Percentiles rank a stretch among this genome's conserved stretches.
These are phyloP conservation scores for Spea hammondii DNA, from an alignment of 2,797 vertebrate genomes.

Conservation along the genomic window DNA sequence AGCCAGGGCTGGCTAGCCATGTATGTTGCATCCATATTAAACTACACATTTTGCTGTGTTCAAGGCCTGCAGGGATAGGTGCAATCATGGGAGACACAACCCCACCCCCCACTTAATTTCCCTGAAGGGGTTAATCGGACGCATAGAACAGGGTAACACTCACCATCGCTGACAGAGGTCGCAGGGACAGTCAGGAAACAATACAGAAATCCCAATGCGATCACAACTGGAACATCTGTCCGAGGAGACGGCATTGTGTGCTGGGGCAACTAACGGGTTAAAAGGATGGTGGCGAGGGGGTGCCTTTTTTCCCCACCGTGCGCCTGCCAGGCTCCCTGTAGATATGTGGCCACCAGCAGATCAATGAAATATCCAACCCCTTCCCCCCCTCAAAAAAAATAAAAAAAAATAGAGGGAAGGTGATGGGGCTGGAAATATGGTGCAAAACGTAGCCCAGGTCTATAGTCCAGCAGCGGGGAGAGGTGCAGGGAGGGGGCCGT, in stretches of 20 bases:
- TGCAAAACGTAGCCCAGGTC: slow-evolving; percentile 1
- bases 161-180: slow-evolving; percentile 48
- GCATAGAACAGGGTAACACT: slow-evolving; percentile 21
- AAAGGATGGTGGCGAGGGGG: slow-evolving; percentile 38
- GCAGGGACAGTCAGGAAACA: slow-evolving; percentile 34
- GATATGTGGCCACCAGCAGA: background rate
- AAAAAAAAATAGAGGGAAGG: background rate
- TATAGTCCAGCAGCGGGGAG: slow-evolving; percentile 4
- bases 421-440: background rate
- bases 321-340: slow-evolving; percentile 20
- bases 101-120: background rate
- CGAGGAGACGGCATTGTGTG: slow-evolving; percentile 39
- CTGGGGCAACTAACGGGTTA: slow-evolving; percentile 10
- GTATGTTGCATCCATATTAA: slow-evolving; percentile 17
- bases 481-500: background rate
- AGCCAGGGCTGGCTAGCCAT: background rate
- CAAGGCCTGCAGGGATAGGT: slow-evolving; percentile 32
- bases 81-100: slow-evolving; percentile 13
- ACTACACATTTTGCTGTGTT: slow-evolving; percentile 13
- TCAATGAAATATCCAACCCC: background rate
- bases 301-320: background rate
- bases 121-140: background rate
- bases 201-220: slow-evolving; percentile 40
- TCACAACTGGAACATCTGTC: slow-evolving; percentile 39
- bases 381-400: background rate